These are phyloP conservation scores for Sphenodon punctatus DNA, from an alignment of 2,797 vertebrate species.

Conservation along the genomic window DNA sequence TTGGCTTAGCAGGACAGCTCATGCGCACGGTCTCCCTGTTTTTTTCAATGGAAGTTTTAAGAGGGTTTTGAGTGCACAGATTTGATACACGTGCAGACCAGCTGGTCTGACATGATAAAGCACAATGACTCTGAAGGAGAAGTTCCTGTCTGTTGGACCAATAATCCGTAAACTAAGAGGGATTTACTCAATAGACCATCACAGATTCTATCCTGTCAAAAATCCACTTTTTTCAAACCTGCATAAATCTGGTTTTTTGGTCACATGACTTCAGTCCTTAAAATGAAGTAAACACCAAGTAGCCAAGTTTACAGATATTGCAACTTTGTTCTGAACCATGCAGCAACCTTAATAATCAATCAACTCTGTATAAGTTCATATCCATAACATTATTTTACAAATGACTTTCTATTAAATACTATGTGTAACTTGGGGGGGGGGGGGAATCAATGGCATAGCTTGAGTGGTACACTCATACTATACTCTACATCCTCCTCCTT, in stretches of 20 bases:
- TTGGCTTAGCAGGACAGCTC: not conserved
- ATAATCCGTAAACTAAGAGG: constrained; percentile 47
- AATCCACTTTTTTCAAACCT: not conserved
- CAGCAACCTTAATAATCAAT: not conserved
- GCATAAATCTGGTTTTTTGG: constrained; percentile 15
- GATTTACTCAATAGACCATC: constrained; percentile 42
- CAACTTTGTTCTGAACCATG: not conserved
- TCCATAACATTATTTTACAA: not conserved
- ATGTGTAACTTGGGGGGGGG: constrained; percentile 7
- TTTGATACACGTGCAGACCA: constrained; percentile 49
- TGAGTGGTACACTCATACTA: not conserved
- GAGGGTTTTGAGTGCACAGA: constrained; percentile 28
- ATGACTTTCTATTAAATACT: not conserved
- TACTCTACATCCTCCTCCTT: not conserved
- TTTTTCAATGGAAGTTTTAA: constrained; percentile 41
- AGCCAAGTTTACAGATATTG: not conserved
- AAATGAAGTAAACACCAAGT: not conserved
- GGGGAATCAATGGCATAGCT: not conserved
- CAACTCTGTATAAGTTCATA: constrained; percentile 6
- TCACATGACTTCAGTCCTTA: not conserved
- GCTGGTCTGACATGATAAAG: constrained; percentile 65
- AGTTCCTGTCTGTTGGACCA: constrained; percentile 42
- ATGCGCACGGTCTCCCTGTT: not conserved
- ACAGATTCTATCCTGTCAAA: constrained; percentile 26
- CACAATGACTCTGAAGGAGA: constrained; percentile 54